A percentile compares a stretch with the other conserved stretches of the same genome.
Evolutionary conservation across 2,888 invertebrate genomes (phyloP).

Genomic region (Altica lythri): DNA sequence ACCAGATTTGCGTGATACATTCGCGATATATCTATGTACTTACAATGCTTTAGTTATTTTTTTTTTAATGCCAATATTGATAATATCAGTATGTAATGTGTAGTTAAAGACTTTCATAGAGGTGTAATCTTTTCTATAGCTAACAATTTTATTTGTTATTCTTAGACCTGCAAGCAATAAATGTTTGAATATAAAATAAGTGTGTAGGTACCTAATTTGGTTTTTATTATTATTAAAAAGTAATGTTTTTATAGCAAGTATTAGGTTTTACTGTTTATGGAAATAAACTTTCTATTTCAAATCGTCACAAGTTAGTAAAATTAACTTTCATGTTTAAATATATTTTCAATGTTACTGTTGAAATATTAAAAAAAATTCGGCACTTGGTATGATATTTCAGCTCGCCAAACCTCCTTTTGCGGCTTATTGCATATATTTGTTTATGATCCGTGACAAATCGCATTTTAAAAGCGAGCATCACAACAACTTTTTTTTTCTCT

Average conservation of each 20-base stretch:
- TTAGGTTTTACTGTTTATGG: too few species aligned
- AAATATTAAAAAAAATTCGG: not conserved
- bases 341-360: not conserved
- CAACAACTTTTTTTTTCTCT: slow-evolving; percentile 32
- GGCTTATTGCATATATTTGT: slow-evolving; percentile 44
- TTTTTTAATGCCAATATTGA: slow-evolving; percentile 20
- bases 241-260: too few species aligned
- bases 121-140: slow-evolving; percentile 6
- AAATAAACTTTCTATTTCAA: not conserved
- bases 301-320: not conserved
- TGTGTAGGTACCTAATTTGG: too few species aligned
- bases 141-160: slow-evolving; percentile 8
- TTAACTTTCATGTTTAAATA: not conserved
- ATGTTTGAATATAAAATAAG: not conserved
- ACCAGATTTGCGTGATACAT: slow-evolving; percentile 26
- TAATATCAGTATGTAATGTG: slow-evolving; percentile 9
- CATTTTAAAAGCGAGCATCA: slow-evolving; percentile 35
- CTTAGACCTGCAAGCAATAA: not conserved
- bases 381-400: slow-evolving; percentile 5
- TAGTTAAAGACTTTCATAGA: slow-evolving; percentile 2
- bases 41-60: slow-evolving; percentile 11
- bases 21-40: slow-evolving; percentile 20
- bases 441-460: slow-evolving; percentile 44
- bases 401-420: slow-evolving; percentile 9
- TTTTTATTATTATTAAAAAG: too few species aligned